Conservation (phyloP, 2,888 invertebrate species). For the Gari tellinella region DNA sequence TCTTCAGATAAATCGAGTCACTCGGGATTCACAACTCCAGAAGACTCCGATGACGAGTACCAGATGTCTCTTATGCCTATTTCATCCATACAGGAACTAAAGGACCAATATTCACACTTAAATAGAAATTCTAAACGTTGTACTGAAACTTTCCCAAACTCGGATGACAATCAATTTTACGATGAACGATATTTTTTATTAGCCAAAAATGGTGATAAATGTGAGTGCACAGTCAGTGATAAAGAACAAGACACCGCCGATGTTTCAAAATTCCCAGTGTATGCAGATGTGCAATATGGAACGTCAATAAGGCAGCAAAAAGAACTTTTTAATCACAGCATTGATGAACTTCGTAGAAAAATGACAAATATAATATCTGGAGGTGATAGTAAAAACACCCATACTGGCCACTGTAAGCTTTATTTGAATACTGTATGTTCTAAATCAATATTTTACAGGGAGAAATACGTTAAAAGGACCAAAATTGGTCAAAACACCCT, state of each 20-base stretch:
- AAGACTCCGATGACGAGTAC: slow-evolving; percentile 40
- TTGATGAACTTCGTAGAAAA: slow-evolving; percentile 55
- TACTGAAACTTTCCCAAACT: slow-evolving; percentile 17
- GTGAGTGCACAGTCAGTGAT: neutral
- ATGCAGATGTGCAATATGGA: slow-evolving; percentile 74
- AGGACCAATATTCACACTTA: slow-evolving; percentile 35
- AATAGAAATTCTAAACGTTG: slow-evolving; percentile 17
- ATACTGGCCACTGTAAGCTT: neutral
- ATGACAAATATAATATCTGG: neutral
- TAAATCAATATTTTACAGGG: too few species aligned
- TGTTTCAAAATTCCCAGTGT: slow-evolving; percentile 65
- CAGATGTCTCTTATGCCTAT: slow-evolving; percentile 50
- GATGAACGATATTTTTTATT: slow-evolving; percentile 43
- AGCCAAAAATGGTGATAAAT: slow-evolving; percentile 4
- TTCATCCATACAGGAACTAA: slow-evolving; percentile 35
- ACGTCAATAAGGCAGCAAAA: slow-evolving; percentile 77
- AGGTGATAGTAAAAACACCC: neutral
- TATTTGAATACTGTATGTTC: too few species aligned
- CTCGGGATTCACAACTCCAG: slow-evolving; percentile 28
- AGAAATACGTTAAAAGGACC: too few species aligned
- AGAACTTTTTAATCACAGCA: slow-evolving; percentile 71
- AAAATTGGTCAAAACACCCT: too few species aligned
- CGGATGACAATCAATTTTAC: slow-evolving; percentile 43
- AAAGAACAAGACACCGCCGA: slow-evolving; percentile 3
- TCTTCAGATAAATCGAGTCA: slow-evolving; percentile 4